Conservation (phyloP, 2,888 invertebrate genomes). For the Bombylius major region DNA sequence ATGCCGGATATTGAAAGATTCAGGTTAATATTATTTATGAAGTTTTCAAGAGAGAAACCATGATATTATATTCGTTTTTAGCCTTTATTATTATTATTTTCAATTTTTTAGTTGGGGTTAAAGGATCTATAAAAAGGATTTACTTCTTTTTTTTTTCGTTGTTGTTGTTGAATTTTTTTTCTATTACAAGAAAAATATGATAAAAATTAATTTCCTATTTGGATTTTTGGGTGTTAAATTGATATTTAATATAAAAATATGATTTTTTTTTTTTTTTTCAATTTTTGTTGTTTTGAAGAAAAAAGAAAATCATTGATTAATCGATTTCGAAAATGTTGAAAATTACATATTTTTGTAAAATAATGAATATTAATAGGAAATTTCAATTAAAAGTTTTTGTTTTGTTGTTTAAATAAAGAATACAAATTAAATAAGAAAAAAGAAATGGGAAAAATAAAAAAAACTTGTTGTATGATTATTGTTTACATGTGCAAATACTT, state of each 20-base stretch:
- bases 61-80: too few relatives aligned
- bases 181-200: background rate
- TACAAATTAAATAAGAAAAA: too few relatives aligned
- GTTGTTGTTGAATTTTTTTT: background rate
- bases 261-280: background rate
- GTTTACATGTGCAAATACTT: too few relatives aligned
- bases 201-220: background rate
- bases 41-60: background rate
- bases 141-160: background rate
- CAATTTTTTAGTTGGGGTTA: background rate
- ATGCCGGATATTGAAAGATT: background rate
- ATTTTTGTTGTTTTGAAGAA: too few relatives aligned
- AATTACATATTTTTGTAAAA: too few relatives aligned
- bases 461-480: too few relatives aligned
- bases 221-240: background rate
- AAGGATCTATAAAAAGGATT: background rate
- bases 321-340: too few relatives aligned
- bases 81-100: background rate
- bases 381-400: too few relatives aligned
- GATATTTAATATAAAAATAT: background rate
- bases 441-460: too few relatives aligned
- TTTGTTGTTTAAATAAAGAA: too few relatives aligned
- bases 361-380: too few relatives aligned
- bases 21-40: background rate
- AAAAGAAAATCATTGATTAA: too few relatives aligned